A percentile compares a stretch with the other conserved stretches of the same genome.
phyloP scores from a whole-genome alignment of 2,113 vertebrate species.

The Baryphthengus martii region DNA sequence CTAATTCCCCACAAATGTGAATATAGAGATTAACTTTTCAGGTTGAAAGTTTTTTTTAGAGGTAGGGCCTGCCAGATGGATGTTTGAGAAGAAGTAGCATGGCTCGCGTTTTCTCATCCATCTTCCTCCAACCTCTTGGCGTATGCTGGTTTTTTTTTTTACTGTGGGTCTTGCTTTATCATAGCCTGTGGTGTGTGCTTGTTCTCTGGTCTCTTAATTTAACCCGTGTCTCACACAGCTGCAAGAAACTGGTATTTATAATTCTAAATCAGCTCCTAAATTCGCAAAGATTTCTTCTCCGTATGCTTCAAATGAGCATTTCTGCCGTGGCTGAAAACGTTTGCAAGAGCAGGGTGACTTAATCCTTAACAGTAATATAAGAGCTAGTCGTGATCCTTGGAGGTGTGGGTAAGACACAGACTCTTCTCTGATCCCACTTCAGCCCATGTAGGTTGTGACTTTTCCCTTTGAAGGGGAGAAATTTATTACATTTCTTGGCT shows the following conservation, averaged over 20 bases:
- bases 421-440: neutral
- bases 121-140: neutral
- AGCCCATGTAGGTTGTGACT: neutral
- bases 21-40: conserved; percentile 38
- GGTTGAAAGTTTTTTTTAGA: conserved; percentile 32
- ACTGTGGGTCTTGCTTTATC: neutral
- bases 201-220: neutral
- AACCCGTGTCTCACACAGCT: neutral
- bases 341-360: neutral
- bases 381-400: neutral
- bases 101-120: neutral
- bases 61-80: neutral
- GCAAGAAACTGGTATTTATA: neutral
- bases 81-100: neutral
- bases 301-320: neutral
- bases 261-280: neutral
- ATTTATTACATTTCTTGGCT: neutral
- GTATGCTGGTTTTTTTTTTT: neutral
- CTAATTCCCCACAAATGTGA: conserved; percentile 52
- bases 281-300: neutral
- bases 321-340: neutral
- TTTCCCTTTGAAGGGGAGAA: neutral
- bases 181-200: neutral
- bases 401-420: neutral
- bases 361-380: neutral